Conservation (phyloP, 1,140 invertebrate species). For the Polypedilum pembai region DNA sequence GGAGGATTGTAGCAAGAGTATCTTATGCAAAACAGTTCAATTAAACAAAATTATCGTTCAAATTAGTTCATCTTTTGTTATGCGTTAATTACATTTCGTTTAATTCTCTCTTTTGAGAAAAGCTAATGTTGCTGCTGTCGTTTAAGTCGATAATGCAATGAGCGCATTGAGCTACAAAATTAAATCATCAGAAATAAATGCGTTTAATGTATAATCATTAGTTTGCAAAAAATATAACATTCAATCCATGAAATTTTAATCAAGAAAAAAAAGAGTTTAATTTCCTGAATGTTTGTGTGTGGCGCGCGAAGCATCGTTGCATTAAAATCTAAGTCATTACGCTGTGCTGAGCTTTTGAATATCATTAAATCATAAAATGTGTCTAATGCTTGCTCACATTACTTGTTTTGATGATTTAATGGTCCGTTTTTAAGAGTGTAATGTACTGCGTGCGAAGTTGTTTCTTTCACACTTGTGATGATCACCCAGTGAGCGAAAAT, state of each 20-base stretch:
- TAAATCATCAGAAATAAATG: background rate
- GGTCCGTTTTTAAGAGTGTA: background rate
- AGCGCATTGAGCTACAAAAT: background rate
- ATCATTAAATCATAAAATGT: background rate
- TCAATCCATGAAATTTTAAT: background rate
- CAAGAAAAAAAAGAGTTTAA: background rate
- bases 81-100: background rate
- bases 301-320: background rate
- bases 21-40: background rate
- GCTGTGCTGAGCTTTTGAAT: background rate
- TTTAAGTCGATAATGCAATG: no score
- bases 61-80: conserved; percentile 8
- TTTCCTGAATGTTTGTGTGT: background rate
- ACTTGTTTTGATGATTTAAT: conserved; percentile 7
- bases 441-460: background rate
- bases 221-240: background rate
- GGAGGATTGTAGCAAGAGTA: background rate
- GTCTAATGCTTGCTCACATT: background rate
- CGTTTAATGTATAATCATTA: background rate
- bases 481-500: no score
- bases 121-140: no score
- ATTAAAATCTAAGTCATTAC: conserved; percentile 13
- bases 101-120: no score
- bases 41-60: background rate
- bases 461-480: no score